phyloP scores from a whole-genome alignment of 2,797 vertebrate genomes.

The Etheostoma perlongum region DNA sequence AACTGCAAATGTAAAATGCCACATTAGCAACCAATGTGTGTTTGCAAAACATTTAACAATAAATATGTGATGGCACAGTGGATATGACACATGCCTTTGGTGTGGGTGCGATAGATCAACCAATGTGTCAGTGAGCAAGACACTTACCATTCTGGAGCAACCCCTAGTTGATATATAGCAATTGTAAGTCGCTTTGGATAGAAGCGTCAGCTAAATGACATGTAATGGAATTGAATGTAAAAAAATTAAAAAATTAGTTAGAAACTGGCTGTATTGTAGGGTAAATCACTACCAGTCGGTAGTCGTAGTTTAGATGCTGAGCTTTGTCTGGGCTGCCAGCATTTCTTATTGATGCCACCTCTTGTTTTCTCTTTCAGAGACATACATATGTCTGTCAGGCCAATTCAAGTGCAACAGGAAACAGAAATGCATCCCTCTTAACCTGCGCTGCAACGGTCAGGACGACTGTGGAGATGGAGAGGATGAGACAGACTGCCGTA shows the following conservation, averaged over 20 bases:
- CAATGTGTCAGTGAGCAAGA: no score
- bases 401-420: slow-evolving; percentile 97
- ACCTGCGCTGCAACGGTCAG: slow-evolving; percentile 97
- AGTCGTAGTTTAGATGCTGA: neutral
- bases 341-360: slow-evolving; percentile 25
- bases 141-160: no score
- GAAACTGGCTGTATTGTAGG: neutral
- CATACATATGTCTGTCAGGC: slow-evolving; percentile 95
- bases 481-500: slow-evolving; percentile 97
- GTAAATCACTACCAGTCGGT: neutral
- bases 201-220: no score
- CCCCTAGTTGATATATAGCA: no score
- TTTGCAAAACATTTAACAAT: neutral
- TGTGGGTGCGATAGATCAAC: no score
- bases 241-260: neutral
- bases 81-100: no score
- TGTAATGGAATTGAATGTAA: no score
- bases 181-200: no score
- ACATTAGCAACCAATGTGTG: neutral
- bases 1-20: neutral
- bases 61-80: neutral
- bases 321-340: neutral
- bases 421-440: slow-evolving; percentile 91
- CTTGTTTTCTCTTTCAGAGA: slow-evolving; percentile 83
- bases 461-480: slow-evolving; percentile 97